Evolutionary conservation across 2,888 invertebrate genomes (phyloP), one percentile per base, ranked within the genome.

Genomic region (Amphipoea lucens): DNA sequence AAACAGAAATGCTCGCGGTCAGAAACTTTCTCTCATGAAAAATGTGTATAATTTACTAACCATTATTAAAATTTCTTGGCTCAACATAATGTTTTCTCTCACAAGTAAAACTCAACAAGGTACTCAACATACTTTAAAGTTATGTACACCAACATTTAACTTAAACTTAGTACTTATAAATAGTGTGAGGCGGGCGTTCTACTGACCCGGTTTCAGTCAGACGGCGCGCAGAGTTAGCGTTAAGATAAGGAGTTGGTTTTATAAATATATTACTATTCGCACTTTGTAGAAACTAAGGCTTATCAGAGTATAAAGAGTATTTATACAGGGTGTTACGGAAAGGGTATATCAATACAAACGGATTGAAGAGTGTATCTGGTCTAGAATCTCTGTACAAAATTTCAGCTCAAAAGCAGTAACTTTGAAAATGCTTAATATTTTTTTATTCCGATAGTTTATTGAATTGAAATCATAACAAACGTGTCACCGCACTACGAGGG

Each of bases 91-190:
- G 67, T 80, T 85, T 76, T 40, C 69, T 75, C 78, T 70, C n/a
- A 36, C 70, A 82, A 76, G 80, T 67, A 77, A 68, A 76, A 74
- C 76, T 77, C 85, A 80, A 77, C 81, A 81, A 74, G 72, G 73
- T 87, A 81, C 75, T 83, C 79, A 57, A 77, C 36, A 68, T 78
- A 66, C 81, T 85, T 73, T 63, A 75, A 84, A 80, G 73, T 85
- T 81, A 85, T 69, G 81, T 74, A 74, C 70, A 79, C 36, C 48
- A 78, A 85, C 81, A 85, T 84, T 87, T 81, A 84, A 87, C 66
- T 87, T 66, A 74, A 87, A 84, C 68, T 86, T 81, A 74, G 82
- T 57, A 71, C n/a, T 78, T 81, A 77, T 81, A 85, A 74, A 87
- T 84, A 87, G 79, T 84, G 78, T 62, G 54, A 70, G 20, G 70